A percentile compares a stretch with the other conserved stretches of the same genome.
These are phyloP conservation scores for Stylophora pistillata DNA, from an alignment of 64 coral and sea anemone species.

Conservation along the genomic window DNA sequence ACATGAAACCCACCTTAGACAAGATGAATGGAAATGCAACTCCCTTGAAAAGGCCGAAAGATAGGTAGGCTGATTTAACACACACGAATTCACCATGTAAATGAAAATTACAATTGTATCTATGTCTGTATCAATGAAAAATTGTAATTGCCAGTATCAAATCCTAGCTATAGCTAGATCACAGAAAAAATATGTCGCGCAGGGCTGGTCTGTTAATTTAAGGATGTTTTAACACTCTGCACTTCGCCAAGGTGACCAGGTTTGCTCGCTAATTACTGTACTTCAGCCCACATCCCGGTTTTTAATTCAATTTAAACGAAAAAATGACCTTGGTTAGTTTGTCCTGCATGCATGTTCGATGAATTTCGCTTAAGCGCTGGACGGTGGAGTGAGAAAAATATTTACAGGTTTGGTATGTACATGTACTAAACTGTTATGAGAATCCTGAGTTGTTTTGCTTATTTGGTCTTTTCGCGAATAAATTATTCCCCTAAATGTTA, in stretches of 20 bases:
- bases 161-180: too few species aligned
- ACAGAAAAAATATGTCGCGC: too few species aligned
- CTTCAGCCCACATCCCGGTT: not conserved
- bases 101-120: not conserved
- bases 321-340: too few species aligned
- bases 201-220: not conserved
- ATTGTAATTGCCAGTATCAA: not conserved
- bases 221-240: not conserved
- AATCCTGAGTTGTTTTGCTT: too few species aligned
- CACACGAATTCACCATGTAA: not conserved
- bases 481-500: not conserved
- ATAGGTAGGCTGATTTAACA: not conserved
- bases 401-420: not conserved
- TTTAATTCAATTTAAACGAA: too few species aligned
- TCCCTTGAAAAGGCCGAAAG: conserved; percentile 3
- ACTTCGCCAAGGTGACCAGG: not conserved
- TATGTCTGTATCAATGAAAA: not conserved
- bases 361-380: too few species aligned
- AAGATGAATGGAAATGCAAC: conserved; percentile 33
- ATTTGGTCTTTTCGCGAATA: too few species aligned
- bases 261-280: not conserved
- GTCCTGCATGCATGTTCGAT: too few species aligned
- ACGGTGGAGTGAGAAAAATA: not conserved
- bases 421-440: too few species aligned
- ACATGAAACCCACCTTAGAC: conserved; percentile 11